Conservation (phyloP, 2,113 vertebrate species). For the Fukomys damarensis region DNA sequence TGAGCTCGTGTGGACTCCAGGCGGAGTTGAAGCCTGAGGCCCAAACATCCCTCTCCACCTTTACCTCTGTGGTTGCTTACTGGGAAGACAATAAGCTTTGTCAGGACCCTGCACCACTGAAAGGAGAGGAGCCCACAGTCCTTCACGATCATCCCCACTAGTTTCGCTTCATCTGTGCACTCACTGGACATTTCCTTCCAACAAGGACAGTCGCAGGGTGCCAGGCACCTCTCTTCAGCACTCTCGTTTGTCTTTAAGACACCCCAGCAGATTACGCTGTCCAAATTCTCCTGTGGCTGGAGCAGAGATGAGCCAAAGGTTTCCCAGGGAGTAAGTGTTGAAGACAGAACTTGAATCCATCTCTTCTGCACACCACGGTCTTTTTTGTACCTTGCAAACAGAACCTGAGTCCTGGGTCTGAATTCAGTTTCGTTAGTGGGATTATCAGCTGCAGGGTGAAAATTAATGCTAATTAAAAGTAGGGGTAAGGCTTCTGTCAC, state of each 20-base stretch:
- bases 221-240: not conserved
- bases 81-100: not conserved
- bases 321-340: not conserved
- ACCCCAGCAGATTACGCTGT: not conserved
- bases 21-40: not conserved
- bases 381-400: not conserved
- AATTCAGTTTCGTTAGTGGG: not conserved
- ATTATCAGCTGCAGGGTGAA: not conserved
- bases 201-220: not conserved
- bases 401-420: not conserved
- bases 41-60: not conserved
- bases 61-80: not conserved
- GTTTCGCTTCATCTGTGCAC: fast-evolving
- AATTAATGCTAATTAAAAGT: not conserved
- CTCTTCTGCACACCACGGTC: not conserved
- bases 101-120: not conserved
- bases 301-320: not conserved
- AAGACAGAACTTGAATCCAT: not conserved
- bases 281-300: not conserved
- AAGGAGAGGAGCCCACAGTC: not conserved
- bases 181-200: not conserved
- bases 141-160: not conserved
- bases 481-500: no score
- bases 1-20: not conserved
- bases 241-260: not conserved